These are phyloP conservation scores for Burhinus bistriatus DNA, from an alignment of 2,113 vertebrate species.

Conservation along the genomic window DNA sequence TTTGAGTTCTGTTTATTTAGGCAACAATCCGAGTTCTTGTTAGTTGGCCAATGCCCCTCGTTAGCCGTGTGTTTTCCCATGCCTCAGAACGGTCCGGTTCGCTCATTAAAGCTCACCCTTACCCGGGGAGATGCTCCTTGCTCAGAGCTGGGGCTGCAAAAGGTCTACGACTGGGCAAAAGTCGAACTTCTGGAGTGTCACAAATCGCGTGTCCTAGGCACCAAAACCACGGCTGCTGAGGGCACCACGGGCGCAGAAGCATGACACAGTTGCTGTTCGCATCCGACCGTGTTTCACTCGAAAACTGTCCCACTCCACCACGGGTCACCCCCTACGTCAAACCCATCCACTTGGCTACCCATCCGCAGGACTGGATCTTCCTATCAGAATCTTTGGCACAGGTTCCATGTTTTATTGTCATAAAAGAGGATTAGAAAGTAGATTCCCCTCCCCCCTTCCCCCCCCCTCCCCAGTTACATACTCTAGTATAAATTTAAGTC, in stretches of 20 bases:
- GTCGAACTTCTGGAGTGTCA: background rate
- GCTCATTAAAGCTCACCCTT: background rate
- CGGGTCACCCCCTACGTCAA: background rate
- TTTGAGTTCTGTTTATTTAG: background rate
- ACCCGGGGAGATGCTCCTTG: background rate
- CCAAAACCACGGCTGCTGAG: fast-evolving
- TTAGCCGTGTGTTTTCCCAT: background rate
- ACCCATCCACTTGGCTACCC: background rate
- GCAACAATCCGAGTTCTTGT: background rate
- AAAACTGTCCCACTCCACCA: fast-evolving
- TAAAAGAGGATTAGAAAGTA: conserved; percentile 29
- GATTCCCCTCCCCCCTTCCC: background rate
- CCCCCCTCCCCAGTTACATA: background rate
- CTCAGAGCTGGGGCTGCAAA: background rate
- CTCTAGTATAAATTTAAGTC: background rate
- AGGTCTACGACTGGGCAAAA: background rate
- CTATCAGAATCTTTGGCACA: conserved; percentile 54
- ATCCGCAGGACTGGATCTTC: background rate
- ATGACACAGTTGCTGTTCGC: fast-evolving
- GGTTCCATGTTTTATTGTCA: conserved; percentile 21
- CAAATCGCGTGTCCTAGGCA: background rate
- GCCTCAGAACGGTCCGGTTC: fast-evolving
- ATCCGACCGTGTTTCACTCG: fast-evolving
- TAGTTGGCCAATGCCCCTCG: fast-evolving
- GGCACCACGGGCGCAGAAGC: background rate